A percentile compares a stretch with the other conserved stretches of the same genome.
Conservation (phyloP, 2,797 vertebrate genomes). For the Champsocephalus gunnari region DNA sequence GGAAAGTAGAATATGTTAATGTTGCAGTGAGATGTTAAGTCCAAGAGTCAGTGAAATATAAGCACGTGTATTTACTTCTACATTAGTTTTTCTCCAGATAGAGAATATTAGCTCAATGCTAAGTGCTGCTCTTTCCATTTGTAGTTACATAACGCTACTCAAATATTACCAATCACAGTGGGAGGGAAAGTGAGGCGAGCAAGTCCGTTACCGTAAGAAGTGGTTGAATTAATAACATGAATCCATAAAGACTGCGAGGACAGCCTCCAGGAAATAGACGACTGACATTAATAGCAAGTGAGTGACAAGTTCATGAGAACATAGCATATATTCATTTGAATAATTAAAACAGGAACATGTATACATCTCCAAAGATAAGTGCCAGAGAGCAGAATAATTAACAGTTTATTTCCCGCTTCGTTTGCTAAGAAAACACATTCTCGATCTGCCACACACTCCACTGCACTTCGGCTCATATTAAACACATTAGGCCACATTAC, state of each 20-base stretch:
- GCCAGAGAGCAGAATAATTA: neutral
- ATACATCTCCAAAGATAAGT: neutral
- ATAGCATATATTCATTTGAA: neutral
- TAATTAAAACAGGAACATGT: neutral
- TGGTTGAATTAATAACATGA: too few relatives aligned
- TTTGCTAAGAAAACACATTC: neutral
- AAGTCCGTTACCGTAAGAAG: too few relatives aligned
- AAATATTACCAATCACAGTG: too few relatives aligned
- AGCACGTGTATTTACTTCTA: too few relatives aligned
- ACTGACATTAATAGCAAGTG: neutral
- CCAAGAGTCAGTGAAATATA: too few relatives aligned
- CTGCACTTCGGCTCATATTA: neutral
- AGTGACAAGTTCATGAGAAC: neutral
- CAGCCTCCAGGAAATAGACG: neutral
- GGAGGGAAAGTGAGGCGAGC: too few relatives aligned
- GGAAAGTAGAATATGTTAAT: too few relatives aligned
- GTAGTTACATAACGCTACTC: too few relatives aligned
- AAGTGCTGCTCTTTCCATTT: too few relatives aligned
- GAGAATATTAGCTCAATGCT: too few relatives aligned
- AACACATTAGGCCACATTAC: constrained; percentile 13
- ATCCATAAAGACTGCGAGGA: neutral
- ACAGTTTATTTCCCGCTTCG: neutral
- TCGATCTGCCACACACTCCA: constrained; percentile 5
- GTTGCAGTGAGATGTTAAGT: too few relatives aligned
- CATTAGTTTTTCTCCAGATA: too few relatives aligned